Conservation (phyloP, 2,797 vertebrate species). For the Orestias chungarensis region DNA sequence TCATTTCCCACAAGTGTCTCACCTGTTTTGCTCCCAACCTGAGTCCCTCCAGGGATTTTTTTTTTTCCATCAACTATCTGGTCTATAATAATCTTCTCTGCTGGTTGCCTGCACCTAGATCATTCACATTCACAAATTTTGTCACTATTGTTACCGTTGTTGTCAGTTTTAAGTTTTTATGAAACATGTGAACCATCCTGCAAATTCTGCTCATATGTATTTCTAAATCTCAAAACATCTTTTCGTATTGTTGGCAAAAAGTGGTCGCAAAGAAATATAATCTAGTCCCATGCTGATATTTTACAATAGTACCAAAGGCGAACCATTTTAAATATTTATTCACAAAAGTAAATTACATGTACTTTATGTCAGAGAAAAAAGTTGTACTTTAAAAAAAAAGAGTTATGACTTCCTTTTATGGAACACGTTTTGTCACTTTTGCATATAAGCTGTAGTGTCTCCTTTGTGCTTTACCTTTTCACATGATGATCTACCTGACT, state of each 20-base stretch:
- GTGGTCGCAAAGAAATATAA: not conserved
- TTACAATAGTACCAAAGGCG: too few species aligned
- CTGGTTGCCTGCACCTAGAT: not conserved
- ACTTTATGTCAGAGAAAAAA: not conserved
- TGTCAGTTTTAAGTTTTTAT: not conserved
- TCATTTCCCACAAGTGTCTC: not conserved
- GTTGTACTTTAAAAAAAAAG: not conserved
- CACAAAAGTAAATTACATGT: not conserved
- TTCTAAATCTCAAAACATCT: not conserved
- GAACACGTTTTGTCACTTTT: not conserved
- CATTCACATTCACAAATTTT: not conserved
- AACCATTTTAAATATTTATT: not conserved
- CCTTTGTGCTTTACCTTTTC: too few species aligned
- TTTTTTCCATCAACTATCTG: not conserved
- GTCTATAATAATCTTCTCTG: not conserved
- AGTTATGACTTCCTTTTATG: not conserved
- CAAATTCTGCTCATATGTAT: not conserved
- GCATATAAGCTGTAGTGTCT: not conserved
- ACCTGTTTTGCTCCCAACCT: not conserved
- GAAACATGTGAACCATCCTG: not conserved
- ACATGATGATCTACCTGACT: too few species aligned
- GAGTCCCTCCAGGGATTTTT: not conserved
- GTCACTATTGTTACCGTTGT: not conserved
- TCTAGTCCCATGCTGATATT: too few species aligned
- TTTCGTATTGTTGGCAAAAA: not conserved